Evolutionary conservation across 2,113 vertebrate species (phyloP), one percentile per base, ranked within the genome.

Genomic region (Ammodramus savannarum): DNA sequence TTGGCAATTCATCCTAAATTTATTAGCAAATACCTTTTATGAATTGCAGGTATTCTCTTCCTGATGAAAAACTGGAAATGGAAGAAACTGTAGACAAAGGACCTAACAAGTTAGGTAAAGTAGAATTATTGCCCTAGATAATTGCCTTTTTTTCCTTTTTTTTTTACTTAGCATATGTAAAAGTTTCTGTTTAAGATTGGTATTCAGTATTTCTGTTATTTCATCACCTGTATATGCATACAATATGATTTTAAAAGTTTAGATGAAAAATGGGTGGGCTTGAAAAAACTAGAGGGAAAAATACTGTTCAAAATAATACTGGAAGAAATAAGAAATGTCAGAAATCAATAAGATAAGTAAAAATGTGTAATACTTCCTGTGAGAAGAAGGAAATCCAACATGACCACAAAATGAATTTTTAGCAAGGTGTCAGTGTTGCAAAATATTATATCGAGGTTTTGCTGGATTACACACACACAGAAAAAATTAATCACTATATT

Each of bases 1-100:
- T 39, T 92, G 74, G 34, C 21, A 36, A 3, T 52, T 84, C 1
- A 14, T 71, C 51, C 69, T 36, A 9, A 46, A 14, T 48, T 32
- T 67, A 3, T 43, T 36, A 36, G 29, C 8, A 82, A 48, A 65
- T 65, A 17, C 7, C 4, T 93, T 93, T 94, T 89, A 9, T 87
- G 19, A 87, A 79, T 84, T 94, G 43, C 76, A 98, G 98, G 49
- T 98, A 97, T 38, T 98, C 96, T 87, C 95, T 98, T 96, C 89
- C 87, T 87, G 96, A 98, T 96, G 98, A 98, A 96, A 98, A 98
- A 89, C 94, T 96, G 65, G 98, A 98, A 81, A 90, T 96, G 73
- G 97, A 98, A 77, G 97, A 98, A 88, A 77, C 66, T 74, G 84
- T 85, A 86, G 95, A 95, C 61, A 98, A 98, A 97, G 95, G 94